phyloP scores from a whole-genome alignment of 2,113 vertebrate genomes.

The Elephantulus edwardii region DNA sequence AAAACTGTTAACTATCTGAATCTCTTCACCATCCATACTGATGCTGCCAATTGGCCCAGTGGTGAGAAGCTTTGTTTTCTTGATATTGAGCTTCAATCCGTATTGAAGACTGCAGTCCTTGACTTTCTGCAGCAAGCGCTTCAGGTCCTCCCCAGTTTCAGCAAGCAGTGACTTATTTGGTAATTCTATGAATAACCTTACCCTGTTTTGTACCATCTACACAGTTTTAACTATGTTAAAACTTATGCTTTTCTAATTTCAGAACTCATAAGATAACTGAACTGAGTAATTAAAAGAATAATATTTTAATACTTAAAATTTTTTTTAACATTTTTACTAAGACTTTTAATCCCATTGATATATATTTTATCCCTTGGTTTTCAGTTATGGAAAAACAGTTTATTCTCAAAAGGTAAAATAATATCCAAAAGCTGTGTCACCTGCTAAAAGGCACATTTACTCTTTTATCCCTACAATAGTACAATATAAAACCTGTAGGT shows the following conservation, averaged over 20 bases:
- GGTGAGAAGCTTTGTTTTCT: too few relatives aligned
- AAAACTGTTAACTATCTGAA: too few relatives aligned
- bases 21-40: too few relatives aligned
- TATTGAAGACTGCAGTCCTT: too few relatives aligned
- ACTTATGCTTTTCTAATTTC: background rate
- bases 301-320: background rate
- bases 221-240: too few relatives aligned
- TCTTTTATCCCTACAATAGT: background rate
- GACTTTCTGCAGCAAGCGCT: too few relatives aligned
- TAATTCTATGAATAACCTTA: too few relatives aligned
- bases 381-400: constrained; percentile 7
- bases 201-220: too few relatives aligned
- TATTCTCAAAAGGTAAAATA: background rate
- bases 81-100: too few relatives aligned
- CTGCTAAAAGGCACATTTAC: background rate
- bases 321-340: background rate
- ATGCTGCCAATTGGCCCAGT: too few relatives aligned
- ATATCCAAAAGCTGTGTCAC: background rate
- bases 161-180: too few relatives aligned
- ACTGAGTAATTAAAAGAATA: background rate
- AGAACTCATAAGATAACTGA: background rate
- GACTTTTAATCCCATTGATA: background rate
- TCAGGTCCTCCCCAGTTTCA: too few relatives aligned
- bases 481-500: background rate
- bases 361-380: constrained; percentile 21